A percentile compares a stretch with the other conserved stretches of the same genome.
These are phyloP conservation scores for Callaeas wilsoni DNA, from an alignment of 2,113 vertebrate genomes.

Conservation along the genomic window DNA sequence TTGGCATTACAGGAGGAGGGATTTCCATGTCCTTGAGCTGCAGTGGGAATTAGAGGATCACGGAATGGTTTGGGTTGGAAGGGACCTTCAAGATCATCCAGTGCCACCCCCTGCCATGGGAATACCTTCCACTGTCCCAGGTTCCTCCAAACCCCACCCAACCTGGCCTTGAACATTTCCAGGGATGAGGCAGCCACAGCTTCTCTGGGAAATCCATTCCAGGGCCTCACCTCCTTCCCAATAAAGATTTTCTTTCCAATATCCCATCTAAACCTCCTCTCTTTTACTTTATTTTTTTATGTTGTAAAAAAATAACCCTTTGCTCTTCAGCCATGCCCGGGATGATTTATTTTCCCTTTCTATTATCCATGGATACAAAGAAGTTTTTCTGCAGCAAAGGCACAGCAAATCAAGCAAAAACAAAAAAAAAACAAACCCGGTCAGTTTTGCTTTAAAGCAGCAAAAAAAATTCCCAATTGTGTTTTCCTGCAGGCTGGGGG, in stretches of 20 bases:
- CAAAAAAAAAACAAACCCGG: not conserved
- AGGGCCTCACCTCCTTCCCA: not conserved
- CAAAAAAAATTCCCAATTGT: not conserved
- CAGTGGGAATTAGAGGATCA: not conserved
- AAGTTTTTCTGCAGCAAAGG: not conserved
- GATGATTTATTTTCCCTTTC: not conserved
- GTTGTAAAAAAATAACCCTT: not conserved
- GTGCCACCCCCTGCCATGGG: not conserved
- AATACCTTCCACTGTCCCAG: not conserved
- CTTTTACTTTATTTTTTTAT: not conserved
- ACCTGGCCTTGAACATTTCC: not conserved
- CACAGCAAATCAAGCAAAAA: not conserved
- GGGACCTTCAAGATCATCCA: not conserved
- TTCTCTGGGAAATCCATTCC: not conserved
- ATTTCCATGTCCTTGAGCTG: not conserved
- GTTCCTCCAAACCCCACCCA: not conserved
- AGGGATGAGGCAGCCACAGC: not conserved
- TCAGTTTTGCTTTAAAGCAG: not conserved
- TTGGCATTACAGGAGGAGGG: rapidly evolving
- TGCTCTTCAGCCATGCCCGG: not conserved
- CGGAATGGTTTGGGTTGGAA: not conserved
- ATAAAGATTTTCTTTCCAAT: not conserved
- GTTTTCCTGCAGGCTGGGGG: slow-evolving; percentile 4
- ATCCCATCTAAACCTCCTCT: not conserved
- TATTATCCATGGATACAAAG: not conserved